Conservation (phyloP, 1,140 invertebrate species). For the Homarus americanus region DNA sequence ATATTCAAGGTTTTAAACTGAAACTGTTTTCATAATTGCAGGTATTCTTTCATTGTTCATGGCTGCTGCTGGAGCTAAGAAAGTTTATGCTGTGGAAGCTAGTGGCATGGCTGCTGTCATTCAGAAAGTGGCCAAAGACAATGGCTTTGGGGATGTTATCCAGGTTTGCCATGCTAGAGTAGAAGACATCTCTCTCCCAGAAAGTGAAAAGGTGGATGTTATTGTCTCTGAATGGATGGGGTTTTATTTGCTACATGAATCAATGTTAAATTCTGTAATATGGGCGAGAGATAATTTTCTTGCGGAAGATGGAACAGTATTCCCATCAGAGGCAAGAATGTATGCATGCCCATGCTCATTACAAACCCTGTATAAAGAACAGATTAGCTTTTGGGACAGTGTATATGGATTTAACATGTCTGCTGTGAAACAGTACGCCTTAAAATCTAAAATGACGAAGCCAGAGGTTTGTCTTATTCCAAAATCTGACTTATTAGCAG, state of each 20-base stretch:
- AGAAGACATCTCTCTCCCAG: constrained; percentile 83
- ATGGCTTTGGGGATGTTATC: constrained; percentile 77
- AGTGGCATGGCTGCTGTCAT: constrained; percentile 90
- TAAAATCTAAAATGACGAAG: constrained; percentile 70
- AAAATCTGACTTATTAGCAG: constrained; percentile 78
- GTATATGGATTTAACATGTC: constrained; percentile 80
- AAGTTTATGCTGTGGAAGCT: constrained; percentile 95
- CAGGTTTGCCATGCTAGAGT: constrained; percentile 82
- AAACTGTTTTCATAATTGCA: constrained; percentile 75
- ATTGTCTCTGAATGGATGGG: constrained; percentile 99
- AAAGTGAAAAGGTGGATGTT: constrained; percentile 90
- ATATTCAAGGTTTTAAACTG: background rate
- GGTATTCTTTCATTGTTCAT: constrained; percentile 98
- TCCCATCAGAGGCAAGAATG: constrained; percentile 78
- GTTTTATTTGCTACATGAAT: constrained; percentile 98
- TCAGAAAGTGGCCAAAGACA: constrained; percentile 86
- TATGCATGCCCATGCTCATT: constrained; percentile 85
- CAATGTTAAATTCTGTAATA: constrained; percentile 96
- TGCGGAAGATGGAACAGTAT: constrained; percentile 79
- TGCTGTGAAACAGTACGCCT: constrained; percentile 65
- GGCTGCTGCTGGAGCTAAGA: constrained; percentile 93
- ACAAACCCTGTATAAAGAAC: constrained; percentile 80
- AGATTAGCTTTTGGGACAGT: constrained; percentile 82
- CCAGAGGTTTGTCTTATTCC: constrained; percentile 75
- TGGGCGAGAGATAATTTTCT: constrained; percentile 89